A percentile compares a stretch with the other conserved stretches of the same genome.
Conservation (phyloP, 2,113 vertebrate genomes). For the Willisornis vidua region DNA sequence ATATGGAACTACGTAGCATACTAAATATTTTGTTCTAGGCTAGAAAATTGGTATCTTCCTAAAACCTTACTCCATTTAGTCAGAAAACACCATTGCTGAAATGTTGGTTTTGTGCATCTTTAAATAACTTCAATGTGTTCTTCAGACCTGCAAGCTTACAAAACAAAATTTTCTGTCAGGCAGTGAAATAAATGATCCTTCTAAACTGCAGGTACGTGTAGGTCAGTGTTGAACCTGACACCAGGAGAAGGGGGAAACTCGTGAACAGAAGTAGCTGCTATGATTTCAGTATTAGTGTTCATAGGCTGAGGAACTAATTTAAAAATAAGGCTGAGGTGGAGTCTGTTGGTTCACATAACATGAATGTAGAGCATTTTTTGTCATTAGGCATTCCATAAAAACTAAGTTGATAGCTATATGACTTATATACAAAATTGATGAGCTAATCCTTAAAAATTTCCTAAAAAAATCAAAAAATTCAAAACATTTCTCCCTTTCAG, state of each 20-base stretch:
- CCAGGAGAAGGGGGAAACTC: background rate
- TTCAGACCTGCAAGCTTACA: background rate
- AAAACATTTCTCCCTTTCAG: background rate
- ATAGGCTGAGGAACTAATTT: background rate
- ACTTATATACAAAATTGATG: background rate
- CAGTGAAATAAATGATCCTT: background rate
- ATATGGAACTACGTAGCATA: background rate
- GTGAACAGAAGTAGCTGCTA: background rate
- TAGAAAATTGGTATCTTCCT: background rate
- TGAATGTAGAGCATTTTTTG: background rate
- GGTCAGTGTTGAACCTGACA: background rate
- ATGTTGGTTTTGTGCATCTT: background rate
- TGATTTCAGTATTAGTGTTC: background rate
- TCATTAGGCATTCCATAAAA: background rate
- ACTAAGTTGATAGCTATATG: background rate
- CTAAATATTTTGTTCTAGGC: background rate
- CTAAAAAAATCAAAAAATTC: fast-evolving
- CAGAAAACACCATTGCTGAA: background rate
- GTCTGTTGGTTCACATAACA: background rate
- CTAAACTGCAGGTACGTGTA: background rate
- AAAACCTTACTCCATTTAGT: background rate
- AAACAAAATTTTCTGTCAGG: background rate
- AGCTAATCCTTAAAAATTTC: background rate
- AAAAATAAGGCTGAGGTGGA: background rate
- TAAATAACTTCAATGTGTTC: background rate